Conservation (phyloP, 2,113 vertebrate genomes). For the Coregonus clupeaformis region DNA sequence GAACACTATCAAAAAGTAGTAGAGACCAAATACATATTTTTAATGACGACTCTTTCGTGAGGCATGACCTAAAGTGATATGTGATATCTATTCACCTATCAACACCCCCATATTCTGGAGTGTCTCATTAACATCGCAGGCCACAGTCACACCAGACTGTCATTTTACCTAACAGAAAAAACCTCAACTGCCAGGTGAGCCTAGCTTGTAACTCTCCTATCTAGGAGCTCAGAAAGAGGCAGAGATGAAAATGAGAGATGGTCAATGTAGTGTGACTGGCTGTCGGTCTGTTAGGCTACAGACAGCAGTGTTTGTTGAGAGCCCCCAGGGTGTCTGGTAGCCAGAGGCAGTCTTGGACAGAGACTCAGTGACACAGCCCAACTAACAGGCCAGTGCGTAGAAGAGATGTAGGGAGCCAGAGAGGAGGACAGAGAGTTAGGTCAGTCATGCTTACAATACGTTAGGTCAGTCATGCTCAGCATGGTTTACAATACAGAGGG, state of each 20-base stretch:
- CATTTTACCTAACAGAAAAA: neutral
- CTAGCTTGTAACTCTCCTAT: neutral
- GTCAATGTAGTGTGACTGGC: neutral
- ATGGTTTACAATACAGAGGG: neutral
- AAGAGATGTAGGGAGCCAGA: neutral
- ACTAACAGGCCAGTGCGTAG: conserved; percentile 13
- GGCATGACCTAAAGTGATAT: neutral
- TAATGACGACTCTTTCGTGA: neutral
- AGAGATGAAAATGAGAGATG: neutral
- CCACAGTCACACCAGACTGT: neutral
- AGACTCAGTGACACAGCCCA: conserved; percentile 35
- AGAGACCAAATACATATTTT: conserved; percentile 1
- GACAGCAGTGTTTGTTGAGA: neutral
- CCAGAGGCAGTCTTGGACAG: conserved; percentile 26
- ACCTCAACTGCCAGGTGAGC: neutral
- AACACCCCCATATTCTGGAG: neutral
- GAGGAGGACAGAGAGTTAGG: conserved; percentile 2
- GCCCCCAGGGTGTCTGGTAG: neutral
- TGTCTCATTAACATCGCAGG: neutral
- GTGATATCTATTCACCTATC: conserved; percentile 1
- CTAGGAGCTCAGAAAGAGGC: neutral
- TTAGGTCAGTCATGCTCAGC: conserved; percentile 14
- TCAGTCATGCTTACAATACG: conserved; percentile 9
- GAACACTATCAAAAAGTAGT: neutral
- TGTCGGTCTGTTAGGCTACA: neutral